Evolutionary conservation across 2,113 vertebrate genomes (phyloP), one percentile per base, ranked within the genome.

Genomic region (Crocuta crocuta): DNA sequence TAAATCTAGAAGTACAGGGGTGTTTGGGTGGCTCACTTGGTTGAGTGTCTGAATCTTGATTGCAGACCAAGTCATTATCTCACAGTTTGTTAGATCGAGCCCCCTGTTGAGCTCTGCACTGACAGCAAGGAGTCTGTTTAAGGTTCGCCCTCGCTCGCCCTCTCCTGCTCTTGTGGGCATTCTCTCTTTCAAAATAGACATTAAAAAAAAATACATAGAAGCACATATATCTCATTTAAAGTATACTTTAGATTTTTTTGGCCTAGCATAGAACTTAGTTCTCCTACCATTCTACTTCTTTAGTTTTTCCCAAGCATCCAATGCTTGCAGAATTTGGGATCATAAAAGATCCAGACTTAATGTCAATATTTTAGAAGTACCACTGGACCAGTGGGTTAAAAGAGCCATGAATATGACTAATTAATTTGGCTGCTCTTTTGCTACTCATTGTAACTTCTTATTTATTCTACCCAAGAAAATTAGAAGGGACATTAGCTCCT

Each of bases 181-280:
- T 58, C 55, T 58, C 17, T 58, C 19, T 58, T 6, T 61, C 8
- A 39, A 61, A 61, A 61, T 61, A 23, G 58, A 61, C 58, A 61
- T 61, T 23, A 0, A 16, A 17, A 23, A 23, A 61, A 23, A 61
- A 61, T 61, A 12, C 65, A 53, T 12, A 26, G 24, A 83, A 82
- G 39, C 33, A 24, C 4, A 9, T 19, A 10, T 43, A 26, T 21
- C 26, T 45, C 79, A 58, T 73, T 89, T 94, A 74, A 95, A 95
- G 5, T 73, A 7, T 71, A 48, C 19, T 88, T 86, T 58, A 74
- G 50, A 74, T 66, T 95, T 89, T 84, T 78, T 94, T 93, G 94
- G 10, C 10, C 39, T 50, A 53, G 10, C 24, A 78, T 35, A 88
- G 21, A 89, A 23, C 2, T 2, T 31, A 55, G 24, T 83, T 93